These are phyloP conservation scores for Drosophila longiperda DNA, from an alignment of 2,888 invertebrate genomes.

Conservation along the genomic window DNA sequence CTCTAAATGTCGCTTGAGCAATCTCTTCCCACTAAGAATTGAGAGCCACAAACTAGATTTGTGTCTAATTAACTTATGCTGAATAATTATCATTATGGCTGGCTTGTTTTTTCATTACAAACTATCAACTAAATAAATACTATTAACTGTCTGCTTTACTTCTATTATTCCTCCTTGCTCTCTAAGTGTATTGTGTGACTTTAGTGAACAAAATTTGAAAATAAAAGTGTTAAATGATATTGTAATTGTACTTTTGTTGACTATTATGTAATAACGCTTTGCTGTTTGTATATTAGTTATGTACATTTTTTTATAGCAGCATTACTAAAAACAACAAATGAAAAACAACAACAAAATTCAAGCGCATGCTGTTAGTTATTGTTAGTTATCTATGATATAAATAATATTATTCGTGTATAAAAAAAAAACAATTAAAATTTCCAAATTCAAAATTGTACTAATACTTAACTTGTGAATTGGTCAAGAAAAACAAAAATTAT, in stretches of 20 bases:
- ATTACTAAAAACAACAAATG: slow-evolving; percentile 34
- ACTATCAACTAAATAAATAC: slow-evolving; percentile 13
- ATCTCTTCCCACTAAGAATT: slow-evolving; percentile 39
- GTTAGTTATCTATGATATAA: slow-evolving; percentile 71
- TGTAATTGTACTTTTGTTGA: slow-evolving; percentile 81
- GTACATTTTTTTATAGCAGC: slow-evolving; percentile 69
- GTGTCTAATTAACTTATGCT: slow-evolving; percentile 60
- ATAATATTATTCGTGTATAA: slow-evolving; percentile 58
- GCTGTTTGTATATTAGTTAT: slow-evolving; percentile 79
- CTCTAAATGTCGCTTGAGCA: slow-evolving; percentile 57
- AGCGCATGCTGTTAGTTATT: slow-evolving; percentile 75
- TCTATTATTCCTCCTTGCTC: slow-evolving; percentile 46
- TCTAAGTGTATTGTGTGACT: slow-evolving; percentile 28
- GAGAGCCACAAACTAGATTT: slow-evolving; percentile 44
- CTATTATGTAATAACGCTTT: slow-evolving; percentile 80
- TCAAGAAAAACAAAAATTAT: slow-evolving; percentile 12
- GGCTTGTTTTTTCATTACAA: slow-evolving; percentile 58
- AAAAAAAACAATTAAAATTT: slow-evolving; percentile 32
- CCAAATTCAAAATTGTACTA: slow-evolving; percentile 52
- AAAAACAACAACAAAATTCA: slow-evolving; percentile 36
- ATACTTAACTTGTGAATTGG: slow-evolving; percentile 44
- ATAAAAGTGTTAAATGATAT: slow-evolving; percentile 51
- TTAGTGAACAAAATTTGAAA: slow-evolving; percentile 43
- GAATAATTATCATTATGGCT: slow-evolving; percentile 23
- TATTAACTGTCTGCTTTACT: slow-evolving; percentile 50